These are phyloP conservation scores for Mactromeris polynyma DNA, from an alignment of 2,888 invertebrate genomes.

Conservation along the genomic window DNA sequence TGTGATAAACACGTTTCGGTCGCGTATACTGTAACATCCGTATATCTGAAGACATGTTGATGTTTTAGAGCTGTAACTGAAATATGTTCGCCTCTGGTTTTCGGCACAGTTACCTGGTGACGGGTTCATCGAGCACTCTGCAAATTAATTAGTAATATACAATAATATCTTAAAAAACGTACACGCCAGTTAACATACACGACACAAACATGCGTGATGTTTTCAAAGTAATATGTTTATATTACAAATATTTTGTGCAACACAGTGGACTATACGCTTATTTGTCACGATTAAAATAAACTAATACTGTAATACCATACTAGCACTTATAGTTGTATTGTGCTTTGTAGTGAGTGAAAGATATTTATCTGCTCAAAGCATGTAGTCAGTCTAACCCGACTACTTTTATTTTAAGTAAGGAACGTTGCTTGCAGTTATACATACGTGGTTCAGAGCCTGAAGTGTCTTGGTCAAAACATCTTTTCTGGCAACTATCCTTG, in stretches of 20 bases:
- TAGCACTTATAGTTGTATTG: too few species aligned
- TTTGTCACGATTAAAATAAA: too few species aligned
- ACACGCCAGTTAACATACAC: too few species aligned
- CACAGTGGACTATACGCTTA: too few species aligned
- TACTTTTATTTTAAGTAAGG: not conserved
- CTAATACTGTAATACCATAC: too few species aligned
- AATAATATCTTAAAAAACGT: too few species aligned
- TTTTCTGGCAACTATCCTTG: conserved; percentile 30
- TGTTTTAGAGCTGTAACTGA: conserved; percentile 49
- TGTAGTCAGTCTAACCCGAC: too few species aligned
- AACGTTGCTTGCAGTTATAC: not conserved
- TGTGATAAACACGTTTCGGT: conserved; percentile 42
- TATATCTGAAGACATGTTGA: conserved; percentile 43
- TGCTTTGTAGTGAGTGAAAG: too few species aligned
- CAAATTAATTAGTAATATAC: not conserved
- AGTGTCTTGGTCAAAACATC: conserved; percentile 35
- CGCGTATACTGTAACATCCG: conserved; percentile 49
- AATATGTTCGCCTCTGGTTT: conserved; percentile 28
- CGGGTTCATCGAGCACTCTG: conserved; percentile 46
- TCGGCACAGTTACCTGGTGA: conserved; percentile 43
- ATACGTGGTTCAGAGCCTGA: conserved; percentile 26
- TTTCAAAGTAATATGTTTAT: too few species aligned
- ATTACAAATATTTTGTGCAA: too few species aligned
- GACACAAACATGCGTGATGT: too few species aligned
- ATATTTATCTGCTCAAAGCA: too few species aligned